Base-by-base conservation (phyloP, 2,113 vertebrate genomes). In the Callipepla californica region DNA sequence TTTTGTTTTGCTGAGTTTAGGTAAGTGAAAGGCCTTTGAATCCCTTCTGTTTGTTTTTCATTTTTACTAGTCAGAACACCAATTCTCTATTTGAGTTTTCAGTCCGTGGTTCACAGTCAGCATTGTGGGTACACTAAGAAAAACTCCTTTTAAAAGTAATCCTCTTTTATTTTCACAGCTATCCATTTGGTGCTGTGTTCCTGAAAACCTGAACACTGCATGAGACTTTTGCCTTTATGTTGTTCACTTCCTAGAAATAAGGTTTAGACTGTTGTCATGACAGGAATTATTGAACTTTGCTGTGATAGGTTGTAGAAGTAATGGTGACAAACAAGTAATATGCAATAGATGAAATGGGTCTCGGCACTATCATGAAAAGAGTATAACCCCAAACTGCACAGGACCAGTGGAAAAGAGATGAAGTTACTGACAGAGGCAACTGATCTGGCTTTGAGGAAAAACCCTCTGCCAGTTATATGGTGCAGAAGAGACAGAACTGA, bases 121-220 rank as follows among this genome's bases (percentile, higher is more conserved):
- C 28, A 8, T 75, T 8, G 8, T 18, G 36, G 62, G 36, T 65
- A n/a, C 30, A 14, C n/a, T 38, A 48, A 34, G 48, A 65, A 48
- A 76, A 72, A 40, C 30, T 67, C 47, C 13, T 53, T 7, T 42
- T 30, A 19, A 79, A 84, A 68, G 47, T 32, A 92, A 11, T 2
- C 76, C 45, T 67, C 70, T 94, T 93, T 81, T 96, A 97, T 93
- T 97, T 97, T 88, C 85, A 97, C 92, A 96, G 66, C 81, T 95
- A 72, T 62, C 70, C 45, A 50, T 25, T 48, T 94, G 25, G 48
- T 61, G 82, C 80, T 83, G 82, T 62, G 4, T 70, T 95, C 34
- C 87, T 97, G 96, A 91, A 78, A 91, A 78, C 72, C 36, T 84
- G 81, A 95, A 80, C 4, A 28, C 66, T 88, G 62, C 42, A 48